These are phyloP conservation scores for Microtus oregoni DNA, from an alignment of 2,113 vertebrate genomes.

Conservation along the genomic window DNA sequence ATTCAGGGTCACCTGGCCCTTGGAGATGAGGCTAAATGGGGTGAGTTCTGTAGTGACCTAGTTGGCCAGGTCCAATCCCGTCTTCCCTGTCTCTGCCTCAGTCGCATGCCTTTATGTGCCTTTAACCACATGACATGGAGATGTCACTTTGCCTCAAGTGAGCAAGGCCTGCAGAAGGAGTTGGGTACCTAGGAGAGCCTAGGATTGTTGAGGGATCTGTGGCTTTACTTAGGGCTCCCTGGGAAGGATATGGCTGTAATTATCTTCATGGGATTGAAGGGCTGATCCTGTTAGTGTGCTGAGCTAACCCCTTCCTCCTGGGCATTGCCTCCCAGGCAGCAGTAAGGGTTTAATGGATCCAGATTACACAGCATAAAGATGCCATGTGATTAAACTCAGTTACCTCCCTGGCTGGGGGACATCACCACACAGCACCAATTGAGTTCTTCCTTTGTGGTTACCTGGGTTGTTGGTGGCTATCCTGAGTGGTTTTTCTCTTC, in stretches of 20 bases:
- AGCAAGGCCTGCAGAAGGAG: not conserved
- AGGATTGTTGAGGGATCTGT: not conserved
- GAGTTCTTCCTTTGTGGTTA: constrained; percentile 58
- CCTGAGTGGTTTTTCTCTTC: not conserved
- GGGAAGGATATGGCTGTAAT: constrained; percentile 61
- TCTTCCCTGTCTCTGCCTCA: not conserved
- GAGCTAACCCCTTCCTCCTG: constrained; percentile 70
- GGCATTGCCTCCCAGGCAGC: constrained; percentile 57
- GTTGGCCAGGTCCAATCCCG: not conserved
- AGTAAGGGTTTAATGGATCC: constrained; percentile 66
- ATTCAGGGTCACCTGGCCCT: not conserved
- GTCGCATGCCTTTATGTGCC: not conserved
- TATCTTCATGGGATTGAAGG: constrained; percentile 49
- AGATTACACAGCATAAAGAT: constrained; percentile 44
- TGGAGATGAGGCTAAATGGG: not conserved
- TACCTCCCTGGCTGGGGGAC: not conserved
- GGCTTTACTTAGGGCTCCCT: constrained; percentile 31
- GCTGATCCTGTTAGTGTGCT: constrained; percentile 57
- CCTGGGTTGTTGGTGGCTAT: not conserved
- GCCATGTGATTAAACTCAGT: constrained; percentile 65
- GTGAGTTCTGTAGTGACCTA: not conserved
- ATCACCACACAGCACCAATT: not conserved
- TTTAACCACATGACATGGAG: not conserved
- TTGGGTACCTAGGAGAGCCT: not conserved
- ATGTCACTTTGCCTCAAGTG: not conserved